These are phyloP conservation scores for Esox masquinongy DNA, from an alignment of 2,797 vertebrate genomes.

Conservation along the genomic window DNA sequence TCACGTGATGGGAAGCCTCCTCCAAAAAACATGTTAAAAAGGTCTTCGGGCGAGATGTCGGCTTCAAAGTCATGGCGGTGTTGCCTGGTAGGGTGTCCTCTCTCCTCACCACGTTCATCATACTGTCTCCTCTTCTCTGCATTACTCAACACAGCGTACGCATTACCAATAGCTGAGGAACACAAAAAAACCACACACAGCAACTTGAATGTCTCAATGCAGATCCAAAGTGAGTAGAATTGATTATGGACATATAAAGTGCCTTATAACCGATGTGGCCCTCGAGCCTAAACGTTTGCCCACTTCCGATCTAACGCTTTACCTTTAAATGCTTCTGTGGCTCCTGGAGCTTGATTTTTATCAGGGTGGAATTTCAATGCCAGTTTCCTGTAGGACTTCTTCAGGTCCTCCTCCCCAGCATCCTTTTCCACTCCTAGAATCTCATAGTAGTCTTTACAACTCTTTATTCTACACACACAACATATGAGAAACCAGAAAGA, in stretches of 20 bases:
- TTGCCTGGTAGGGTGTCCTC: conserved; percentile 78
- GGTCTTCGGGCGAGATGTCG: conserved; percentile 96
- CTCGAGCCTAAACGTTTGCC: no score
- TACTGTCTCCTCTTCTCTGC: conserved; percentile 93
- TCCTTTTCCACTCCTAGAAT: conserved; percentile 90
- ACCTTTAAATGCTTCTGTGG: conserved; percentile 99
- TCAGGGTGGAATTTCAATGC: conserved; percentile 97
- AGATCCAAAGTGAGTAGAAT: no score
- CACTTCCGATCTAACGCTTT: conserved; percentile 15
- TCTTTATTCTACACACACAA: conserved; percentile 84
- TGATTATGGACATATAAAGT: no score
- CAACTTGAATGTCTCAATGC: no score
- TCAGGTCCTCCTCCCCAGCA: conserved; percentile 93
- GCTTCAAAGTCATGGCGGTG: conserved; percentile 83
- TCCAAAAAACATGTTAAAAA: conserved; percentile 99
- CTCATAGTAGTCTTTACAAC: conserved; percentile 98
- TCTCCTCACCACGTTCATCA: conserved; percentile 93
- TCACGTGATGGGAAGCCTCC: conserved; percentile 96
- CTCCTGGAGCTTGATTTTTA: conserved; percentile 94
- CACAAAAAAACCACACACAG: no score
- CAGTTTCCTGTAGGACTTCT: conserved; percentile 94
- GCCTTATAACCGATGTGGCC: no score
- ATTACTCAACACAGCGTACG: conserved; percentile 93
- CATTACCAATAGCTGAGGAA: conserved; percentile 89
- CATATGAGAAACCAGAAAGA: neutral